Conservation (phyloP, 2,113 vertebrate species). For the Brachyhypopomus occidentalis region DNA sequence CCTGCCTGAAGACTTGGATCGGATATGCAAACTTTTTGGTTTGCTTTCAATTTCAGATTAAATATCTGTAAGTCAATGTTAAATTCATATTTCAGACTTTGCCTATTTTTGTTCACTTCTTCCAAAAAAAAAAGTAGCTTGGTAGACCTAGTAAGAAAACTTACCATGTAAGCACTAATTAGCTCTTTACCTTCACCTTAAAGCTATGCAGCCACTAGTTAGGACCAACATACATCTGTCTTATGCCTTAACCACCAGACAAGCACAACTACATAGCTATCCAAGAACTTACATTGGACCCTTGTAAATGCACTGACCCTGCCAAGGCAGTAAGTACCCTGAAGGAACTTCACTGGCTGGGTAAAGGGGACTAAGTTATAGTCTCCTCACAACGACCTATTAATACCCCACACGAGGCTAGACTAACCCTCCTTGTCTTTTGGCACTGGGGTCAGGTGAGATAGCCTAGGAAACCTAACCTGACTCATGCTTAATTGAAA, state of each 20-base stretch:
- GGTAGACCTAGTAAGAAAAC: neutral
- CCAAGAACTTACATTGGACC: conserved; percentile 12
- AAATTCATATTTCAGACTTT: neutral
- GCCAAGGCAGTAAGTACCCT: conserved; percentile 10
- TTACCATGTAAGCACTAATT: neutral
- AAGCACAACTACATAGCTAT: neutral
- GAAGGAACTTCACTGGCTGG: neutral
- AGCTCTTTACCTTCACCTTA: too few relatives aligned
- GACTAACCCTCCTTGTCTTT: conserved; percentile 6
- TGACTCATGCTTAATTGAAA: neutral
- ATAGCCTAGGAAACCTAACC: neutral
- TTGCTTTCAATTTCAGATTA: neutral
- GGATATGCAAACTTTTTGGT: neutral
- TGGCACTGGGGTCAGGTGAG: neutral
- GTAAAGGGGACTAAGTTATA: neutral
- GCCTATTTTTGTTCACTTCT: neutral
- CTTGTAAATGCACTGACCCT: conserved; percentile 10
- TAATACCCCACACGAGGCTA: conserved; percentile 31
- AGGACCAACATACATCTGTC: conserved; percentile 1
- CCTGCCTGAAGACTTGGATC: neutral
- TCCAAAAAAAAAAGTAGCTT: neutral
- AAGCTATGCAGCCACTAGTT: neutral
- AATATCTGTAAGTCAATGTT: neutral
- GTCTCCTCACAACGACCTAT: conserved; percentile 28
- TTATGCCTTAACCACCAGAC: neutral